phyloP scores from a whole-genome alignment of 2,888 invertebrate species.

The Ichneumoninae sp. region DNA sequence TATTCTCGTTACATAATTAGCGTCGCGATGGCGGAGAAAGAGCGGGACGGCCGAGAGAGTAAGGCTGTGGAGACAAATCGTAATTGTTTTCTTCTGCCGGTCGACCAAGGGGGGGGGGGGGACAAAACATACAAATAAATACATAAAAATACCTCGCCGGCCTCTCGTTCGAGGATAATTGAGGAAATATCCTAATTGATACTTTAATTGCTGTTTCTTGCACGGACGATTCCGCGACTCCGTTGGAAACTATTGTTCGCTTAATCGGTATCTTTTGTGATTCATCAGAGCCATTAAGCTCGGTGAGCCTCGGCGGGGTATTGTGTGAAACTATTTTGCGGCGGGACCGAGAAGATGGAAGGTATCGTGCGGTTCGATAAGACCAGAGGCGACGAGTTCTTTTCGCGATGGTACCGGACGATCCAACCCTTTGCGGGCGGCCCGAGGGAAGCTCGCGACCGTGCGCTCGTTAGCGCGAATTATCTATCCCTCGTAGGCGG shows the following conservation, averaged over 20 bases:
- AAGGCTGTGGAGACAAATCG: slow-evolving; percentile 51
- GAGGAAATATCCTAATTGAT: slow-evolving; percentile 58
- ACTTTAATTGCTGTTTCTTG: slow-evolving; percentile 46
- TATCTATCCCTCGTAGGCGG: slow-evolving; percentile 66
- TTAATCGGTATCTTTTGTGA: slow-evolving; percentile 26
- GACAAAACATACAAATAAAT: slow-evolving; percentile 56
- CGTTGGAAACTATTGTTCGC: slow-evolving; percentile 32
- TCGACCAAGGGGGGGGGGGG: too few relatives aligned
- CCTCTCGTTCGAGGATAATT: slow-evolving; percentile 54
- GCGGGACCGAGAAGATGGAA: not conserved
- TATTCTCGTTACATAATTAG: slow-evolving; percentile 72
- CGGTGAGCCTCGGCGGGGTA: not conserved
- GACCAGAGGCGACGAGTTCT: slow-evolving; percentile 4
- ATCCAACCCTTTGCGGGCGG: not conserved
- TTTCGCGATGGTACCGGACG: not conserved
- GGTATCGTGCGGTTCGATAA: not conserved
- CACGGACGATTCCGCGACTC: slow-evolving; percentile 44
- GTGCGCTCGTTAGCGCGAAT: slow-evolving; percentile 64
- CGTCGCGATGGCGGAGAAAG: slow-evolving; percentile 52
- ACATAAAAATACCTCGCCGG: slow-evolving; percentile 53
- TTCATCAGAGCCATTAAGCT: slow-evolving; percentile 13
- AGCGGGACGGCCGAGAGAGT: not conserved
- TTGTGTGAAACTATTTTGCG: not conserved
- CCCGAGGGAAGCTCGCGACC: slow-evolving; percentile 54
- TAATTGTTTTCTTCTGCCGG: slow-evolving; percentile 55